These are phyloP conservation scores for Catamblyrhynchus diadema DNA, from an alignment of 2,797 vertebrate species.

Conservation along the genomic window DNA sequence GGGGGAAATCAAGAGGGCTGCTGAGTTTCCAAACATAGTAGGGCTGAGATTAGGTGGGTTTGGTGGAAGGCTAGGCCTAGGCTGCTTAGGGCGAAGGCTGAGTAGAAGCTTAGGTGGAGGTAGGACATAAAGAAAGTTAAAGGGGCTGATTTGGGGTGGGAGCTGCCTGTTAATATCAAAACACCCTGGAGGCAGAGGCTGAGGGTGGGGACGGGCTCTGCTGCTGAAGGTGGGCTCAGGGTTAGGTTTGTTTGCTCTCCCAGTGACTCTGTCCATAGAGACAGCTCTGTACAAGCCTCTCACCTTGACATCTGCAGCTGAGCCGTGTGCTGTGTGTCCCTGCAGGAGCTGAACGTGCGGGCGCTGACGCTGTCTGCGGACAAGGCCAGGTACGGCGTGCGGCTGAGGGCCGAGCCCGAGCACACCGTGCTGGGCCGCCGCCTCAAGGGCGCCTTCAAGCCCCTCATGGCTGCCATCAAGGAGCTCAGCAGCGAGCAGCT, in stretches of 20 bases:
- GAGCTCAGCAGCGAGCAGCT: constrained; percentile 88
- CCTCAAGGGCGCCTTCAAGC: constrained; percentile 92
- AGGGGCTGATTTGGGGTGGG: too few relatives aligned
- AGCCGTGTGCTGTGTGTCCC: not conserved
- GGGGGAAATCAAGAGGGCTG: not conserved
- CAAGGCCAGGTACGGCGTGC: constrained; percentile 90
- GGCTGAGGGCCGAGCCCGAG: constrained; percentile 91
- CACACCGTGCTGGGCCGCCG: constrained; percentile 97
- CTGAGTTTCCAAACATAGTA: not conserved
- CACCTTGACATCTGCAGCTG: fast-evolving
- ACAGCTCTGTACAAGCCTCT: fast-evolving
- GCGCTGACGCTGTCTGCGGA: constrained; percentile 90
- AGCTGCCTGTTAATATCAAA: not conserved
- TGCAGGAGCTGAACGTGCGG: constrained; percentile 93
- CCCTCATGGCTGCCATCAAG: constrained; percentile 86
- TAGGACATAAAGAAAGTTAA: too few relatives aligned
- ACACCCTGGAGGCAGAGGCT: not conserved
- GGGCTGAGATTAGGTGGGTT: too few relatives aligned
- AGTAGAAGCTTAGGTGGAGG: too few relatives aligned
- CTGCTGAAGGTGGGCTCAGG: not conserved
- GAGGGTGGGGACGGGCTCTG: not conserved
- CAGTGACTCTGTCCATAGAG: fast-evolving
- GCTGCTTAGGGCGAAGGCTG: too few relatives aligned
- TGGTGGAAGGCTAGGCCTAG: too few relatives aligned
- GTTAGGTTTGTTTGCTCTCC: not conserved